A percentile compares a stretch with the other conserved stretches of the same genome.
Conservation (phyloP, 2,113 vertebrate species). For the Ardeotis arabs region DNA sequence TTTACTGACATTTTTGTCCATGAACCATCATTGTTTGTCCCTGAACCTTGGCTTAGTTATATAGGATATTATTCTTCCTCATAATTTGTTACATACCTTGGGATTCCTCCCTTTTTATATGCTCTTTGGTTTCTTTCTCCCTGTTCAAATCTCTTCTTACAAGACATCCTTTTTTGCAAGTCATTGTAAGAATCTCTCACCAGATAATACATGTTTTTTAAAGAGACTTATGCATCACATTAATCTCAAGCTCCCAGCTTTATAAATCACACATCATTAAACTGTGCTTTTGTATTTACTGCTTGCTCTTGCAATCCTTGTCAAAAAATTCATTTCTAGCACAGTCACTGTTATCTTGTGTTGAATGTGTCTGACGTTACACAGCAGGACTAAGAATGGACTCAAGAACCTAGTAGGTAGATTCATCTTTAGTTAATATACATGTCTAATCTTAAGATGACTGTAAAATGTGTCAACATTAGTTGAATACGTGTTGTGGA, state of each 20-base stretch:
- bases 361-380: background rate
- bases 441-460: background rate
- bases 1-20: background rate
- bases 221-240: background rate
- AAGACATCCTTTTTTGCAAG: background rate
- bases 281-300: background rate
- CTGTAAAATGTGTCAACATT: background rate
- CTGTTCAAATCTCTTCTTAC: background rate
- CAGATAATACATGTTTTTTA: background rate
- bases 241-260: background rate
- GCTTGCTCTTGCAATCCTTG: background rate
- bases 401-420: background rate
- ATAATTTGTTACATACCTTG: background rate
- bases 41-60: background rate
- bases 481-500: background rate
- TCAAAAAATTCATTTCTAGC: background rate
- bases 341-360: background rate
- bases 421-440: background rate
- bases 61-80: background rate
- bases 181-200: background rate
- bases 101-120: background rate
- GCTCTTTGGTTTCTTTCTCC: background rate
- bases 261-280: slow-evolving; percentile 9
- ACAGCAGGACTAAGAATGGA: background rate
- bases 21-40: background rate